Percentiles rank a stretch among this genome's conserved stretches.
Conservation (phyloP, 2,888 invertebrate species). For the Scelioninae gen. 2 region DNA sequence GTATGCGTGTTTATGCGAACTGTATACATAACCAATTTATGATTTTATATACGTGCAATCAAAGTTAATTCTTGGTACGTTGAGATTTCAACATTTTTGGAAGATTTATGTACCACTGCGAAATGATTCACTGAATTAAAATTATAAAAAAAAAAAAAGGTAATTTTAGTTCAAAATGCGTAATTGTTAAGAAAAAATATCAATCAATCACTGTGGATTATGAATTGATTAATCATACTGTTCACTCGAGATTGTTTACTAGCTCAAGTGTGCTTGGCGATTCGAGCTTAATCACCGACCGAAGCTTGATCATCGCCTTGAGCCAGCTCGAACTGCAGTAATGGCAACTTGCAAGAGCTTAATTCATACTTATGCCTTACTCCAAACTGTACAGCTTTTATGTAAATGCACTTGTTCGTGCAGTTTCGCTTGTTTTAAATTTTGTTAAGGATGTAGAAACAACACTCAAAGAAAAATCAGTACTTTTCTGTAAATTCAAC, state of each 20-base stretch:
- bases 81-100: too few relatives aligned
- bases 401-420: conserved; percentile 22
- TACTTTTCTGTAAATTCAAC: too few relatives aligned
- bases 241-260: conserved; percentile 46
- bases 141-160: too few relatives aligned
- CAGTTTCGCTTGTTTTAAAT: not conserved
- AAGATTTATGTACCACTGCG: too few relatives aligned
- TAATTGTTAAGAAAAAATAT: too few relatives aligned
- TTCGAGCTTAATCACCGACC: conserved; percentile 51
- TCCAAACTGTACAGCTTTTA: conserved; percentile 26
- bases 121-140: too few relatives aligned
- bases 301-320: conserved; percentile 49
- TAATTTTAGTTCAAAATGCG: too few relatives aligned
- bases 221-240: conserved; percentile 37
- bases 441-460: not conserved
- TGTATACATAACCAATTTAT: too few relatives aligned
- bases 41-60: too few relatives aligned
- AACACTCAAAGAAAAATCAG: too few relatives aligned
- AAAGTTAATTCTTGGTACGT: too few relatives aligned
- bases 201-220: conserved; percentile 19
- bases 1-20: too few relatives aligned
- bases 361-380: conserved; percentile 26
- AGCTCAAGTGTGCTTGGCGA: conserved; percentile 41
- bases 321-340: conserved; percentile 31
- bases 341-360: conserved; percentile 37